Evolutionary conservation across 2,888 invertebrate genomes (phyloP).

Genomic region (Phengaris alcon): DNA sequence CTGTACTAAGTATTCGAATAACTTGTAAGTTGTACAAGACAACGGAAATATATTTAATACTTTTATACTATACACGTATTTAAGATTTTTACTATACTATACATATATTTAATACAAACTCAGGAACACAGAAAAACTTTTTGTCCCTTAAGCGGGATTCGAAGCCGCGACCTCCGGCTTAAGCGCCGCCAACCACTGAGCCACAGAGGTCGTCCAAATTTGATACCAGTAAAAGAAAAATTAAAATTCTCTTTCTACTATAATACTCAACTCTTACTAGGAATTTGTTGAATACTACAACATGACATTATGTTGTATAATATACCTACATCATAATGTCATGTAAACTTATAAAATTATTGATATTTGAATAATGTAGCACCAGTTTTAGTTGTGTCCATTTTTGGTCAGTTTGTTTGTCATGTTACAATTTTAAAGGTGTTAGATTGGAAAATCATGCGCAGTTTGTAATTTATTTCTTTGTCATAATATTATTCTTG

Average conservation of each 20-base stretch:
- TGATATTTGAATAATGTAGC: conserved; percentile 5
- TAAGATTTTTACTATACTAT: too few relatives aligned
- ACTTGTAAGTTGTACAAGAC: too few relatives aligned
- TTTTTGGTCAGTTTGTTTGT: background rate
- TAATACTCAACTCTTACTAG: background rate
- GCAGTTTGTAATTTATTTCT: background rate
- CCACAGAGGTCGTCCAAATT: background rate
- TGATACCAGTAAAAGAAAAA: background rate
- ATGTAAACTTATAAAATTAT: background rate
- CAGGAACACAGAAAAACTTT: too few relatives aligned
- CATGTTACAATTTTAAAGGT: background rate
- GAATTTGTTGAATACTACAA: background rate
- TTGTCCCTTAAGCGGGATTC: too few relatives aligned
- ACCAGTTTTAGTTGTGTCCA: background rate
- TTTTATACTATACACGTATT: too few relatives aligned
- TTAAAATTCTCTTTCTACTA: background rate
- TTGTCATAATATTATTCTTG: background rate
- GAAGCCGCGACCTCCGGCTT: too few relatives aligned
- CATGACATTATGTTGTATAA: background rate
- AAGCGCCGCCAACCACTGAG: too few relatives aligned
- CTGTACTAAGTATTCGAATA: too few relatives aligned
- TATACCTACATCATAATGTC: background rate
- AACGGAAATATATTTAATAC: too few relatives aligned
- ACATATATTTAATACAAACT: too few relatives aligned
- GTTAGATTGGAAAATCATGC: conserved; percentile 12